Evolutionary conservation across 1,140 invertebrate species (phyloP), one percentile per base, ranked within the genome.

Genomic region (Zaprionus lachaisei): DNA sequence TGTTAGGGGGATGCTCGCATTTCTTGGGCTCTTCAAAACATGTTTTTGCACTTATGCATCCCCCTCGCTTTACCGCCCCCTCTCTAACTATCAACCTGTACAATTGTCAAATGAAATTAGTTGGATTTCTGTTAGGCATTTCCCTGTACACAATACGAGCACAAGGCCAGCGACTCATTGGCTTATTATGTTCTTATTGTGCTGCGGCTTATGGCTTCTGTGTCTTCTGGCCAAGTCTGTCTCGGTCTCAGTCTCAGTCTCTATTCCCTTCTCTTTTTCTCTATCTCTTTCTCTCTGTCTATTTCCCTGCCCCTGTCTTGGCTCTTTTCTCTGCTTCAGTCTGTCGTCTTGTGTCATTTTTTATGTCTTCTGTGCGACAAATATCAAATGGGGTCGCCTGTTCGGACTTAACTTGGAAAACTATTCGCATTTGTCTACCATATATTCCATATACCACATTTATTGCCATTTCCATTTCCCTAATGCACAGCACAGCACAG

Each of bases 101-200:
- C 71, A 72, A 85, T 79, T 89, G 85, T 85, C 79, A 89, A 90
- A 77, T 75, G 85, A 85, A 85, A 90, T 90, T 90, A 91, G 85
- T 68, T 85, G 72, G 76, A 79, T 82, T 64, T 57, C 34, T 78
- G 54, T 63, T 54, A 28, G 60, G 26, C 49, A 66, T 65, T 65
- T 65, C 55, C 63, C 67, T 55, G 47, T 57, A 49, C 60, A 61
- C 31, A 38, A 57, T 56, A 81, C 44, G 44, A 47, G 44, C 44
- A 51, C 79, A 80, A 83, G 81, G 83, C 74, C 82, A 79, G 26
- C 79, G 65, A 75, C 80, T 72, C 73, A 73, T 63, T 77, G 74
- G 67, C 77, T 70, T 70, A 57, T 71, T 24, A 75, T 51, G 60
- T 55, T 64, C 41, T 41, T 37, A 56, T 82, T 64, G 58, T 67